Evolutionary conservation across 1,140 invertebrate species (phyloP).

Genomic region (Antheraea pernyi): DNA sequence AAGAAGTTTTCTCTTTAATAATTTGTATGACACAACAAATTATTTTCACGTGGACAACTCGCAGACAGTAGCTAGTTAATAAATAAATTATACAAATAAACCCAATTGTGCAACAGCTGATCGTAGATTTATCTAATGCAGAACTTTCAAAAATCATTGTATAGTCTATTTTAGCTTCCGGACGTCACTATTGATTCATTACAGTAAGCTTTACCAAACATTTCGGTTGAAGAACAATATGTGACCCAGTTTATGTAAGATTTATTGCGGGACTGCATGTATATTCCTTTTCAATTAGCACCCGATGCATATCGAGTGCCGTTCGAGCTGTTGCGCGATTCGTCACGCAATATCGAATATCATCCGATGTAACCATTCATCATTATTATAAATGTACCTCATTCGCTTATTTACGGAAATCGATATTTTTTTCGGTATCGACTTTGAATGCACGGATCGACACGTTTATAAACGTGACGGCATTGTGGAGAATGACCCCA

Average conservation of each 20-base stretch:
- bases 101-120: not conserved
- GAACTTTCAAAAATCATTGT: too few relatives aligned
- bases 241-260: slow-evolving; percentile 67
- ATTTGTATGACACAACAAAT: too few relatives aligned
- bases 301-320: slow-evolving; percentile 59
- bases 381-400: slow-evolving; percentile 79
- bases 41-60: too few relatives aligned
- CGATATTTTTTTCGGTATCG: slow-evolving; percentile 77
- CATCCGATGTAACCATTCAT: slow-evolving; percentile 72
- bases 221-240: slow-evolving; percentile 21
- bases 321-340: slow-evolving; percentile 64
- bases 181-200: slow-evolving; percentile 29
- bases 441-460: slow-evolving; percentile 65
- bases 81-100: not conserved
- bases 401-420: slow-evolving; percentile 79
- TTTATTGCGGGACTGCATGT: slow-evolving; percentile 62
- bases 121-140: too few relatives aligned
- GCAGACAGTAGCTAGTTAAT: not conserved
- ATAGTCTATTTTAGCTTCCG: not conserved
- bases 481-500: slow-evolving; percentile 71
- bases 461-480: slow-evolving; percentile 70
- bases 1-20: too few relatives aligned
- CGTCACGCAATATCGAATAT: slow-evolving; percentile 69
- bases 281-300: slow-evolving; percentile 74
- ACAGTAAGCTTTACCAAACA: slow-evolving; percentile 18